phyloP scores from a whole-genome alignment of 2,888 invertebrate genomes.

The Conus canariensis region DNA sequence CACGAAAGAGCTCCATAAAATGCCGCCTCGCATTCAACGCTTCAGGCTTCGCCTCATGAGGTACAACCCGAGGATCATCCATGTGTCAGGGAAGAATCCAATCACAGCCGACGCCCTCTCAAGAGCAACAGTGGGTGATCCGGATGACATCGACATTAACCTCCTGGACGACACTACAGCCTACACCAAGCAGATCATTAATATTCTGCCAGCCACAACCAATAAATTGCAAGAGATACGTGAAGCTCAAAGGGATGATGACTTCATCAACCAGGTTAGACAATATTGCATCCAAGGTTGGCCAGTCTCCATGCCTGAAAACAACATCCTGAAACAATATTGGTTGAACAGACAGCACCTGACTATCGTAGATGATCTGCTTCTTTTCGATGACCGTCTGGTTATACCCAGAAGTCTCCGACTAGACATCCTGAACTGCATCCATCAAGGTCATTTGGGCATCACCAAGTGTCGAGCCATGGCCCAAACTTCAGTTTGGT shows the following conservation, averaged over 20 bases:
- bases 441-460: background rate
- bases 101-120: slow-evolving; percentile 14
- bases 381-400: slow-evolving; percentile 30
- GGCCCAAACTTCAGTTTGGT: background rate
- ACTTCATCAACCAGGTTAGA: background rate
- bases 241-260: background rate
- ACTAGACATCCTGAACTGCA: background rate
- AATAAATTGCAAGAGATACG: background rate
- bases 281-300: background rate
- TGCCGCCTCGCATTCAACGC: slow-evolving; percentile 18
- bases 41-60: slow-evolving; percentile 3
- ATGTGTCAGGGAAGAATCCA: background rate
- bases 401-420: background rate
- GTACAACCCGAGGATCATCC: background rate
- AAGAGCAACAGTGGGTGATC: slow-evolving; percentile 7
- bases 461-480: slow-evolving; percentile 10
- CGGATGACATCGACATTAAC: background rate
- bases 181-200: background rate
- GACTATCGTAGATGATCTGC: background rate
- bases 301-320: background rate
- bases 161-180: background rate
- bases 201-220: background rate
- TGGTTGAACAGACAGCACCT: slow-evolving; percentile 4
- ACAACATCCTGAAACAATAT: background rate
- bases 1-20: background rate